Base-by-base conservation (phyloP, 2,113 vertebrate genomes). In the Ictidomys tridecemlineatus region DNA sequence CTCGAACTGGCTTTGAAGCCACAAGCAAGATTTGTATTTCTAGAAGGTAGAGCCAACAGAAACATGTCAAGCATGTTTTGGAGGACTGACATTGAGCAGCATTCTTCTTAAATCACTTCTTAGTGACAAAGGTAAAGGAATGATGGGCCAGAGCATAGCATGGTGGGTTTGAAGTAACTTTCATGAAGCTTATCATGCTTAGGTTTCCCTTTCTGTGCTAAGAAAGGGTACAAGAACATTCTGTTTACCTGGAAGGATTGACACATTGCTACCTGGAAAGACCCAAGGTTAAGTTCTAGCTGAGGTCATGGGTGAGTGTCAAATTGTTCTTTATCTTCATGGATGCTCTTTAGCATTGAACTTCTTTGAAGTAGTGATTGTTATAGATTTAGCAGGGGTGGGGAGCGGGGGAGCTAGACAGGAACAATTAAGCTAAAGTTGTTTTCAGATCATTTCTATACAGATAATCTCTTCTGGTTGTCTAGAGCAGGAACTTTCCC, bases 141-240 rank as follows among this genome's bases (percentile, higher is more conserved):
- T 1, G 30, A 5, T 1, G n/a, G 30, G 16, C 37, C 37, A 18
- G 67, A 26, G 37, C 24, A 8, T 11, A 63, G 65, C 37, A 8
- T n/a, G 28, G 37, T 48, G 32, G 5, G 7, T 4, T 17, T 22
- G 1, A 4, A 10, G 24, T 7, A 32, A 28, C 51, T 4, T n/a
- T n/a, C n/a, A 42, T 0, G 5, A 72, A 73, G 37, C 42, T 4
- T 34, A 34, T 14, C 42, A n/a, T 56, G 32, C 13, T 85, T 28
- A 0, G 1, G 28, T 20, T 73, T 22, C 1, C 24, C 3, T 28
- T 30, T 12, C 9, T 89, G 30, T 17, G 5, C 18, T 34, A n/a
- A 53, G 45, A 37, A 18, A 24, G 2, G 16, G 20, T 28, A 32
- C 26, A 74, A 72, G 63, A 42, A 18, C 22, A 16, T 24, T 69